A percentile compares a stretch with the other conserved stretches of the same genome.
phyloP scores from a whole-genome alignment of 1,140 invertebrate genomes.

The Pseudobourletiella spinata region DNA sequence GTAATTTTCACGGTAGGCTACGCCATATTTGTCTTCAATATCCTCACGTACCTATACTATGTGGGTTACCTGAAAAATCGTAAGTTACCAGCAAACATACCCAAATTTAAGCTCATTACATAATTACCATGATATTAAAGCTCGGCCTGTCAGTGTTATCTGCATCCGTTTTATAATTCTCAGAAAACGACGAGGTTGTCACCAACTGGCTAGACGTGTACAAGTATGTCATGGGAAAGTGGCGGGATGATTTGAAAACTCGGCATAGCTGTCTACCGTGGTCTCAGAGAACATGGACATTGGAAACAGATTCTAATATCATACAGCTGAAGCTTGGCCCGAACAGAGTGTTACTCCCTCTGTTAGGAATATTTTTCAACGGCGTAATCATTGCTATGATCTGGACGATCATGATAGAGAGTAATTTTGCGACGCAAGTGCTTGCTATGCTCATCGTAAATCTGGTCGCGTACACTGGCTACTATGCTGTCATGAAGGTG shows the following conservation, averaged over 20 bases:
- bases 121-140: background rate
- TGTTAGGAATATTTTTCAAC: slow-evolving; percentile 16
- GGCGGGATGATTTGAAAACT: background rate
- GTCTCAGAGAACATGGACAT: background rate
- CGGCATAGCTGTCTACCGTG: background rate
- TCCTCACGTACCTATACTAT: slow-evolving; percentile 23
- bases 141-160: no score
- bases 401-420: slow-evolving; percentile 24
- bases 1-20: slow-evolving; percentile 25
- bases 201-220: slow-evolving; percentile 17
- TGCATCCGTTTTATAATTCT: no score
- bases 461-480: slow-evolving; percentile 14
- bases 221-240: slow-evolving; percentile 3
- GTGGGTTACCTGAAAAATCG: slow-evolving; percentile 21
- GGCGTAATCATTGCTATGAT: slow-evolving; percentile 10
- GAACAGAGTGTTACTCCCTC: slow-evolving; percentile 1
- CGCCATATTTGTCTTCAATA: slow-evolving; percentile 7
- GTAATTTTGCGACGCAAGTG: slow-evolving; percentile 34
- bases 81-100: background rate
- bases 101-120: background rate
- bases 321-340: slow-evolving; percentile 2
- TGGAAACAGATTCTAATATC: slow-evolving; percentile 6
- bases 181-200: slow-evolving; percentile 14
- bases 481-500: slow-evolving; percentile 32
- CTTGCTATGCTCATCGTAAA: slow-evolving; percentile 31